phyloP scores from a whole-genome alignment of 2,888 invertebrate species.

The Drosophila multiciliata region DNA sequence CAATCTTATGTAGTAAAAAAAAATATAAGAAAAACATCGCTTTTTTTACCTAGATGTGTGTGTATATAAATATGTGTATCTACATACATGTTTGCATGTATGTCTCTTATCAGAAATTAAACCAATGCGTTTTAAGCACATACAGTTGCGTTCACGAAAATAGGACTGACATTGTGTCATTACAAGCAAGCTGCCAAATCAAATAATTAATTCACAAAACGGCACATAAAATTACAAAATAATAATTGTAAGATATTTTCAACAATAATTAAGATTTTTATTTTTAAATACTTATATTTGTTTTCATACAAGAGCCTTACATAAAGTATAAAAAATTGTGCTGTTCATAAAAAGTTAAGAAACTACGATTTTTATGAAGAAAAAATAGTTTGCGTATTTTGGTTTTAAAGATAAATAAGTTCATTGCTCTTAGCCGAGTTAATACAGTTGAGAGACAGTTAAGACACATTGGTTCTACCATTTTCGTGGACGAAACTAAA shows the following conservation, averaged over 20 bases:
- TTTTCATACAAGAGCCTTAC: not conserved
- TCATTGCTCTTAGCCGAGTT: not conserved
- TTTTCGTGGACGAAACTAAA: not conserved
- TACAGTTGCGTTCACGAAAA: slow-evolving; percentile 1
- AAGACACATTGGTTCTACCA: not conserved
- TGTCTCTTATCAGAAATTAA: not conserved
- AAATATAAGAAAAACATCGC: slow-evolving; percentile 21
- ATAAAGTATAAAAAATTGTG: not conserved
- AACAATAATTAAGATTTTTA: not conserved
- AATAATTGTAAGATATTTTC: not conserved
- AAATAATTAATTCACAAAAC: not conserved
- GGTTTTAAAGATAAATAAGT: not conserved
- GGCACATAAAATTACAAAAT: not conserved
- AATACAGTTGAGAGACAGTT: not conserved
- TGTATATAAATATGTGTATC: slow-evolving; percentile 36
- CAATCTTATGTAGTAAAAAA: slow-evolving; percentile 12
- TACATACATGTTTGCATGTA: slow-evolving; percentile 3
- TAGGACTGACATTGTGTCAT: not conserved
- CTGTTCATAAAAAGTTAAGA: not conserved
- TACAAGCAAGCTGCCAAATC: not conserved
- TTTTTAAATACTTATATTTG: not conserved
- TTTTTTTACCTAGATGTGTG: slow-evolving; percentile 63
- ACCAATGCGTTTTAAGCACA: not conserved
- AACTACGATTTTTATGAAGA: not conserved
- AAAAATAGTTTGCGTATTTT: not conserved